Conservation (phyloP, 2,113 vertebrate genomes). For the Petaurus breviceps region DNA sequence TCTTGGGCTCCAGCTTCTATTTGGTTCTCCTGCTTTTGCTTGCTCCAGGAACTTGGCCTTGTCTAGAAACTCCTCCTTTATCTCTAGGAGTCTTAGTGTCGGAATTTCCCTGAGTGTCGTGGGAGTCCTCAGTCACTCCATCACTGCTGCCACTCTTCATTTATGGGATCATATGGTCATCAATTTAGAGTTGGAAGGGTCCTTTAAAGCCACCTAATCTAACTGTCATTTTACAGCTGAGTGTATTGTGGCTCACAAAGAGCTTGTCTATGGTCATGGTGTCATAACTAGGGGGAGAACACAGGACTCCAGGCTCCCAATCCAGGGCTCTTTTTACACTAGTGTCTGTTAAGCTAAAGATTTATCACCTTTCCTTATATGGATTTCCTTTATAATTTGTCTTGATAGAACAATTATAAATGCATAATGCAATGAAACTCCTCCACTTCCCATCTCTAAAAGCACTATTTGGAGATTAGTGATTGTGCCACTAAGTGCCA, state of each 20-base stretch:
- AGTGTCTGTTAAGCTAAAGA: neutral
- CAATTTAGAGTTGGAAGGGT: neutral
- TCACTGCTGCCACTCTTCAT: neutral
- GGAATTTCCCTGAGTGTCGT: neutral
- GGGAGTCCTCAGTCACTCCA: neutral
- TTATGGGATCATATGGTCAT: neutral
- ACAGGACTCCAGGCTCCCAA: neutral
- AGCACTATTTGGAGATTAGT: neutral
- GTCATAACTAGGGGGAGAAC: neutral
- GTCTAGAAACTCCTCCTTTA: neutral
- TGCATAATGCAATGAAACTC: neutral
- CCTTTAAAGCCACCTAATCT: neutral
- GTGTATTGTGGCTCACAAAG: neutral
- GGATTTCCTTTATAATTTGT: neutral
- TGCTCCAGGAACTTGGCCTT: neutral
- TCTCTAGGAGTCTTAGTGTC: neutral
- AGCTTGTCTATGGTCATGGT: neutral
- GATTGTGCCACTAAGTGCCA: neutral
- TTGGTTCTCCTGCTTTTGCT: neutral
- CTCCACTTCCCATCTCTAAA: neutral
- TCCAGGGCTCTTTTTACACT: neutral
- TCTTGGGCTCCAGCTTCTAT: neutral
- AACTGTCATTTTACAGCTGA: neutral
- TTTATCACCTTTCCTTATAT: neutral
- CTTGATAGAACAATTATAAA: neutral